Evolutionary conservation across 2,797 vertebrate species (phyloP), one percentile per base, ranked within the genome.

Genomic region (Clarias platycephalus): DNA sequence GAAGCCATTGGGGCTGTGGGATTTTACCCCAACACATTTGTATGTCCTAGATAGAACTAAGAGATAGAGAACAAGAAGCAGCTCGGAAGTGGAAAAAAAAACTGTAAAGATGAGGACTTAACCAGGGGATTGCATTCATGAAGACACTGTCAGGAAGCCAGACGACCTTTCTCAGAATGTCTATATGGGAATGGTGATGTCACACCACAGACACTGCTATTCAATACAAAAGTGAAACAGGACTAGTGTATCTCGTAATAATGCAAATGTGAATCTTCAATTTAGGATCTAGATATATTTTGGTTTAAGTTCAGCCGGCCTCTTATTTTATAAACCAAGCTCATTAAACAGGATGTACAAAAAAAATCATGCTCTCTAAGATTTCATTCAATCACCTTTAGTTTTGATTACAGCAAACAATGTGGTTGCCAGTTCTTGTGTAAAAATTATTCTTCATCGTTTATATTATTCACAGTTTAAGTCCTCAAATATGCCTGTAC

Each of bases 61-160:
- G 34, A 62, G 28, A 80, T 20, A 60, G 26, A 22, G 57, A 58
- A 57, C 2, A 44, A 57, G 5, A 64, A 26, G 24, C 8, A 64
- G 31, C 75, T 62, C 5, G 49, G 49, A 53, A 55, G 28, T n/a
- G 7, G 2, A 5, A 26, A 31, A 28, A 22, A 40, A 22, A 13
- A 9, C 71, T 80, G 58, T 68, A 75, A 83, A 63, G 67, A 78
- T 74, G 53, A n/a, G 20, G 57, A 76, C 15, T 31, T 34, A 66
- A 75, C 24, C 86, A 67, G 49, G 75, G 82, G 83, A 86, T 40
- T 75, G 53, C 60, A 76, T 80, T 68, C 34, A 34, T 76, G 70
- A 76, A 87, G 82, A 68, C 55, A 37, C 22, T 79, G 82, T 83
- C 74, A 74, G 62, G 67, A 81, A 81, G 81, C 24, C 71, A 80